These are phyloP conservation scores for Candidula unifasciata DNA, from an alignment of 2,888 invertebrate genomes.

Conservation along the genomic window DNA sequence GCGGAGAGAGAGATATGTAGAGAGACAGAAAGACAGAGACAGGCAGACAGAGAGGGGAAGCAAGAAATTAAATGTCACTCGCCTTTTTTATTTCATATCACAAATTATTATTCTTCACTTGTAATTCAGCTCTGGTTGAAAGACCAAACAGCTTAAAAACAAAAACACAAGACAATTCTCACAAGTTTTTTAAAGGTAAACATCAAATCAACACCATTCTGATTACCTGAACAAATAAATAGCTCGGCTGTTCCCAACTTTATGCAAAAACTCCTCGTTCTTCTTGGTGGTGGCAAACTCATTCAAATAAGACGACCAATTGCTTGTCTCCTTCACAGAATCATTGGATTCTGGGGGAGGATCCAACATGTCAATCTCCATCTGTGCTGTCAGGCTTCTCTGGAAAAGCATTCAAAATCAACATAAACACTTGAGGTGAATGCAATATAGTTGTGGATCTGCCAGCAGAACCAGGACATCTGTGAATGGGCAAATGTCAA, in stretches of 20 bases:
- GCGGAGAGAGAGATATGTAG: too few species aligned
- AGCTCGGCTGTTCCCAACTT: slow-evolving; percentile 42
- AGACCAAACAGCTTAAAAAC: not conserved
- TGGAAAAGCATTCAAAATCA: not conserved
- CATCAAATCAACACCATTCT: not conserved
- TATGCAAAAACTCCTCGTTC: slow-evolving; percentile 48
- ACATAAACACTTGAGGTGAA: not conserved
- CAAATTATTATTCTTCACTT: too few species aligned
- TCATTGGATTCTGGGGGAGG: slow-evolving; percentile 45
- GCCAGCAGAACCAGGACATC: too few species aligned
- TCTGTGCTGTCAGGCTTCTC: slow-evolving; percentile 45
- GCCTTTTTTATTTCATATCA: too few species aligned
- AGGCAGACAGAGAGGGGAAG: too few species aligned
- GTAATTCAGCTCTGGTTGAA: too few species aligned
- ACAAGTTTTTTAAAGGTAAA: not conserved
- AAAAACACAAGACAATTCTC: not conserved
- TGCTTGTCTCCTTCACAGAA: slow-evolving; percentile 42
- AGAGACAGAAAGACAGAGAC: too few species aligned
- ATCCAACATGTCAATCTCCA: slow-evolving; percentile 52
- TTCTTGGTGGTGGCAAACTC: slow-evolving; percentile 35
- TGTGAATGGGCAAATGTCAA: too few species aligned
- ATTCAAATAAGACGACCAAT: slow-evolving; percentile 44
- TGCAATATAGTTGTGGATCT: too few species aligned
- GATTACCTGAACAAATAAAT: slow-evolving; percentile 50
- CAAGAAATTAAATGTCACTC: too few species aligned